Conservation (phyloP, 2,113 vertebrate species). For the Odocoileus hemionus region DNA sequence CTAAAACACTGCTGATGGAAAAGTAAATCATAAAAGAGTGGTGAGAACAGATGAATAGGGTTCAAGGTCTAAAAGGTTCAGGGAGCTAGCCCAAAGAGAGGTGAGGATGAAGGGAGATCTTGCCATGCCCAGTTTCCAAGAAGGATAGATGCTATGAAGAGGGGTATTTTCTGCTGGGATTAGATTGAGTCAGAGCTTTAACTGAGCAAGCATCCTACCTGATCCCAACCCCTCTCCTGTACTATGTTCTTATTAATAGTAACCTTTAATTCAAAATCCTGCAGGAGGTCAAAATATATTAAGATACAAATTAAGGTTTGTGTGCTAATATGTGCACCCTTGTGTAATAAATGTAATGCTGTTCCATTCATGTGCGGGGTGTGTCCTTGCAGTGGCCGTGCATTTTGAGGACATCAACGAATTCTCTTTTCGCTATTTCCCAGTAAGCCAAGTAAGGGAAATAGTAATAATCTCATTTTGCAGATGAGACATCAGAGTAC, state of each 20-base stretch:
- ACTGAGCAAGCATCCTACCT: not conserved
- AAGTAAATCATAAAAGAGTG: not conserved
- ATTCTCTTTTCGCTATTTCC: not conserved
- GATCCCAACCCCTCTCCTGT: not conserved
- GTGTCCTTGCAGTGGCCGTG: not conserved
- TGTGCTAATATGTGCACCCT: not conserved
- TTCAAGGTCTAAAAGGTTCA: not conserved
- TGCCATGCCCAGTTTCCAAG: not conserved
- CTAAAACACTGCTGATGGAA: not conserved
- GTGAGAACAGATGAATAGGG: not conserved
- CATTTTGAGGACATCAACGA: not conserved
- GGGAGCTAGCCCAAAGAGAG: not conserved
- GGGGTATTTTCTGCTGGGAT: not conserved
- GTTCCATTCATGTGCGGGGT: not conserved
- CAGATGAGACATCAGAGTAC: conserved; percentile 22
- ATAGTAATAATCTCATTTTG: conserved; percentile 36
- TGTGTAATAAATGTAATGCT: not conserved
- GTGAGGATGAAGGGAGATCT: not conserved
- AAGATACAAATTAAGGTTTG: not conserved
- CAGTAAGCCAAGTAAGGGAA: not conserved
- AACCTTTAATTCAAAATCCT: conserved; percentile 4
- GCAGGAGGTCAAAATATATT: not conserved
- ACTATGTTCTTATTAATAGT: not conserved
- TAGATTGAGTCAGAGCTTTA: not conserved
- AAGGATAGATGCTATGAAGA: not conserved